Evolutionary conservation across 2,113 vertebrate genomes (phyloP), one percentile per base, ranked within the genome.

Genomic region (Ondatra zibethicus): DNA sequence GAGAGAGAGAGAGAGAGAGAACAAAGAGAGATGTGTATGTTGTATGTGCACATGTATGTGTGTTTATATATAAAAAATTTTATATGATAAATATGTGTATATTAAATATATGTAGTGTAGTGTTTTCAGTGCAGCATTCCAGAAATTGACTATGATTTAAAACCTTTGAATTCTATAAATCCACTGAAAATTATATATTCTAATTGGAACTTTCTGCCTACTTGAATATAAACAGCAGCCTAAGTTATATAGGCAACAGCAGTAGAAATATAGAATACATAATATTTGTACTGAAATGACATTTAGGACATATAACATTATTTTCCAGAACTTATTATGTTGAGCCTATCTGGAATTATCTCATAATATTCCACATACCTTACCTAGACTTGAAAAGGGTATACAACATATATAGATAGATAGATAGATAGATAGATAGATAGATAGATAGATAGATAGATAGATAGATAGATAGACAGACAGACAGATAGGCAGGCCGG

Each of bases 271-370:
- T 23, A 93, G 92, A 70, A 66, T 42, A 87, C 9, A 91, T 85
- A 6, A 81, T 16, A 75, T 16, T 31, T 77, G 21, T 86, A 63
- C 50, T 39, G 36, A 97, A 92, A 97, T 89, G 72, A 23, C 73
- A 66, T 82, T 95, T 16, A 1, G 29, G 29, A 78, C 12, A 82
- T 33, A 78, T 88, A 36, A 91, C n/a, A 94, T 31, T 73, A 33
- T 89, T 36, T 55, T 96, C 66, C 76, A 63, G 50, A 23, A 93
- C 80, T 89, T 92, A 91, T n/a, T 86, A 36, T 25, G 87, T 65
- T 94, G 39, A 65, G 10, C 42, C 25, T 96, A 89, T 33, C 19
- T 82, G 17, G 86, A 94, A 92, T 92, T 81, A 96, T 50, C 58
- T 89, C 39, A 92, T 47, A 92, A 89, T 82, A 14, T 90, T 31